Conservation (phyloP, 2,113 vertebrate species). For the Rhea pennata region DNA sequence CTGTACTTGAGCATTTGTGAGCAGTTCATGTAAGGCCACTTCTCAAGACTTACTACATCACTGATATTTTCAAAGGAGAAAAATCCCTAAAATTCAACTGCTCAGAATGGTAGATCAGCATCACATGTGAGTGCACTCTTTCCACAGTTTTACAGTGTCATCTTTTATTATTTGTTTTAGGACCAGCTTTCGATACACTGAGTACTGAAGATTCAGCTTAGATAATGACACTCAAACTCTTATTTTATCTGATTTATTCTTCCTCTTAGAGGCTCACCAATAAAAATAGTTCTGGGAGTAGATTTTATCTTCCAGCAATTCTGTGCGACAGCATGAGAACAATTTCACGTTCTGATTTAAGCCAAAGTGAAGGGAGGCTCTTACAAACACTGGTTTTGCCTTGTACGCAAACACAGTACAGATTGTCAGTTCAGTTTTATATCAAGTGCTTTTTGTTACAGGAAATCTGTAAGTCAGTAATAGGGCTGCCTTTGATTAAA, state of each 20-base stretch:
- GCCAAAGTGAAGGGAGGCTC: neutral
- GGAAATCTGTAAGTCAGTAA: neutral
- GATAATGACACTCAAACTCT: neutral
- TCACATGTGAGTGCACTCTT: neutral
- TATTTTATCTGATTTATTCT: conserved; percentile 7
- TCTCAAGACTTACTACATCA: neutral
- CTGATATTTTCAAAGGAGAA: neutral
- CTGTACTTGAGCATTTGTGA: neutral
- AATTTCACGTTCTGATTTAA: conserved; percentile 34
- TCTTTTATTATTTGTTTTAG: neutral
- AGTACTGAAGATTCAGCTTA: neutral
- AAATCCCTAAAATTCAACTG: neutral
- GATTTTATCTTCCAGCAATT: conserved; percentile 22
- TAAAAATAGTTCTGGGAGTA: conserved; percentile 39
- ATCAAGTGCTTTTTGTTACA: conserved; percentile 1
- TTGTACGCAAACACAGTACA: neutral
- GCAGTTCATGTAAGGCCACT: neutral
- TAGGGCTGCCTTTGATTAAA: neutral
- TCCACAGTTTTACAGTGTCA: neutral
- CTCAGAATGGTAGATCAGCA: neutral
- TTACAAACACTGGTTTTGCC: neutral
- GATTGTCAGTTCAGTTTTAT: conserved; percentile 9
- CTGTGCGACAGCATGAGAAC: conserved; percentile 1
- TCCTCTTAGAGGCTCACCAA: neutral
- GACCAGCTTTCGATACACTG: neutral